These are phyloP conservation scores for Lepeophtheirus nordmannii DNA, from an alignment of 2,888 invertebrate genomes.

Conservation along the genomic window DNA sequence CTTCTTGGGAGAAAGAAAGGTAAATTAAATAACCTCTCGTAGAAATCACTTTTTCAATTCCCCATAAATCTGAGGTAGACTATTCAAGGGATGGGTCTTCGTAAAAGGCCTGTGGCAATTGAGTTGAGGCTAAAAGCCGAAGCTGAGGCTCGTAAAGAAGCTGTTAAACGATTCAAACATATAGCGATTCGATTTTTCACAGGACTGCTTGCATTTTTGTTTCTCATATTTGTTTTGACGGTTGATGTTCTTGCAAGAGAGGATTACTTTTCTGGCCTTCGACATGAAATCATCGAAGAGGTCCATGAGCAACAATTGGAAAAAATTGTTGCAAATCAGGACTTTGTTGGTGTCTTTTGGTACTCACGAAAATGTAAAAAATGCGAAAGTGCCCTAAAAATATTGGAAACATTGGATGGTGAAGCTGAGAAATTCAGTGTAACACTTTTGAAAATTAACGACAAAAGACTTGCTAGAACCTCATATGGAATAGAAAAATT, in stretches of 20 bases:
- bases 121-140: constrained; percentile 19
- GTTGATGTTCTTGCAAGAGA: constrained; percentile 15
- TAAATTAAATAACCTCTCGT: too few species aligned
- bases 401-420: constrained; percentile 75
- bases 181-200: constrained; percentile 15
- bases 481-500: constrained; percentile 90
- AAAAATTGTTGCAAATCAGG: constrained; percentile 7
- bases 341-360: constrained; percentile 22
- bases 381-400: constrained; percentile 13
- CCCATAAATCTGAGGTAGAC: background rate
- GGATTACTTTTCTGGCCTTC: constrained; percentile 6
- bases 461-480: constrained; percentile 73
- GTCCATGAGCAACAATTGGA: constrained; percentile 11
- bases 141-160: constrained; percentile 11
- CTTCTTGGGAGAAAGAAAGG: too few species aligned
- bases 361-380: constrained; percentile 9
- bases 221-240: constrained; percentile 5
- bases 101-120: constrained; percentile 12
- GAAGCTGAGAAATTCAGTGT: constrained; percentile 86
- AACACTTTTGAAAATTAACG: constrained; percentile 87
- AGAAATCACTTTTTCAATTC: too few species aligned
- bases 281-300: constrained; percentile 10
- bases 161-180: background rate
- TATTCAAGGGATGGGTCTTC: background rate
- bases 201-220: background rate